Evolutionary conservation across 2,888 invertebrate genomes (phyloP).

Genomic region (Lepidochitona cinerea): DNA sequence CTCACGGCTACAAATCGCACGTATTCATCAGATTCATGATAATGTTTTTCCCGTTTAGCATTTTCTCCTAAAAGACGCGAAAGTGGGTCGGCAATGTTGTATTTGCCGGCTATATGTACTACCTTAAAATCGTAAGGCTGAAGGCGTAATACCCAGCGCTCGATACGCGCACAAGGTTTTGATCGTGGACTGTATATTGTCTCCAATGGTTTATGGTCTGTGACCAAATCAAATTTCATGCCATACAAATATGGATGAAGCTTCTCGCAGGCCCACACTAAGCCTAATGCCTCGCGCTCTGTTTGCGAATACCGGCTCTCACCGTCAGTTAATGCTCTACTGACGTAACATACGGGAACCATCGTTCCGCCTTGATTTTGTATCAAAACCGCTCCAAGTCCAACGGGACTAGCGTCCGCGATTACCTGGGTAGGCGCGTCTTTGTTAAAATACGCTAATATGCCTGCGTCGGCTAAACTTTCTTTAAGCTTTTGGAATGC

Average conservation of each 20-base stretch:
- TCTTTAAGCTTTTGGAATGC: constrained; percentile 15
- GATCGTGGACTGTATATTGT: constrained; percentile 8
- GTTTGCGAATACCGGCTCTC: background rate
- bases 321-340: background rate
- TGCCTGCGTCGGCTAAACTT: constrained; percentile 8
- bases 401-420: constrained; percentile 16
- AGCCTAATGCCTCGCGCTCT: constrained; percentile 14
- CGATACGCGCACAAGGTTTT: constrained; percentile 10
- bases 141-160: constrained; percentile 9
- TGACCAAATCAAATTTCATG: constrained; percentile 19
- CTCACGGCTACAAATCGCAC: background rate
- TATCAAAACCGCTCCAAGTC: constrained; percentile 17
- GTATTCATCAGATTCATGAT: background rate
- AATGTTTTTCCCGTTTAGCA: too few species aligned
- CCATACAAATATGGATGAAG: constrained; percentile 20
- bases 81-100: constrained; percentile 13
- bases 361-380: constrained; percentile 7
- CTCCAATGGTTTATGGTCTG: constrained; percentile 20
- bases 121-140: constrained; percentile 6
- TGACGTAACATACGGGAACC: background rate
- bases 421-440: constrained; percentile 12
- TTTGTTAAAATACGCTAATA: constrained; percentile 17
- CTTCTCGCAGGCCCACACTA: constrained; percentile 21
- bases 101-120: background rate
- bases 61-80: background rate